Evolutionary conservation across 37 sponge, comb jelly and placozoan genomes (phyloP).

Genomic region (Beroe forskalii): DNA sequence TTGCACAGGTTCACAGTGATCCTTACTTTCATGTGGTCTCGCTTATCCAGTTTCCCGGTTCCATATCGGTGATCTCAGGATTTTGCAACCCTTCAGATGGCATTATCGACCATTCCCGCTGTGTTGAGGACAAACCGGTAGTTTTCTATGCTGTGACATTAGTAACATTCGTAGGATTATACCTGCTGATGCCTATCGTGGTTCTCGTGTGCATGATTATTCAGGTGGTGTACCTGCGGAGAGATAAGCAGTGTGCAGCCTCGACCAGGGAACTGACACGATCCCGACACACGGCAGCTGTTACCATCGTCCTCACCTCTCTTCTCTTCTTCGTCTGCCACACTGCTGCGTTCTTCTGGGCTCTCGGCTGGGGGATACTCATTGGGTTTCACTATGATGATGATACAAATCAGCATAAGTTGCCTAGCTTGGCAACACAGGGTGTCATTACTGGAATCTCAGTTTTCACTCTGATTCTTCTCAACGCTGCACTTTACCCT

Average conservation of each 20-base stretch:
- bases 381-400: too few relatives aligned
- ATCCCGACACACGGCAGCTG: background rate
- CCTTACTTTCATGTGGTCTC: background rate
- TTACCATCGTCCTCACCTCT: background rate
- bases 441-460: background rate
- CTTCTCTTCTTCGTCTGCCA: background rate
- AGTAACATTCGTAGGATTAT: background rate
- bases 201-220: background rate
- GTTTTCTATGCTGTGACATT: background rate
- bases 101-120: background rate
- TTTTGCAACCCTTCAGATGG: background rate
- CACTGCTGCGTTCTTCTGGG: background rate
- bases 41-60: background rate
- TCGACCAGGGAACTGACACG: background rate
- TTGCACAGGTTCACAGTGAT: background rate
- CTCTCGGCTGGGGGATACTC: background rate
- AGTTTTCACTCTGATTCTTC: background rate
- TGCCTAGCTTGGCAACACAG: background rate
- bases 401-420: too few relatives aligned
- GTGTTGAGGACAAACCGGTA: background rate
- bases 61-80: background rate
- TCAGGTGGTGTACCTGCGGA: background rate
- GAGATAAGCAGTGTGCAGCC: background rate
- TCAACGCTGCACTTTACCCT: background rate
- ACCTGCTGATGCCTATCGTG: background rate